Conservation (phyloP, 2,888 invertebrate genomes). For the Neoascia interrupta region DNA sequence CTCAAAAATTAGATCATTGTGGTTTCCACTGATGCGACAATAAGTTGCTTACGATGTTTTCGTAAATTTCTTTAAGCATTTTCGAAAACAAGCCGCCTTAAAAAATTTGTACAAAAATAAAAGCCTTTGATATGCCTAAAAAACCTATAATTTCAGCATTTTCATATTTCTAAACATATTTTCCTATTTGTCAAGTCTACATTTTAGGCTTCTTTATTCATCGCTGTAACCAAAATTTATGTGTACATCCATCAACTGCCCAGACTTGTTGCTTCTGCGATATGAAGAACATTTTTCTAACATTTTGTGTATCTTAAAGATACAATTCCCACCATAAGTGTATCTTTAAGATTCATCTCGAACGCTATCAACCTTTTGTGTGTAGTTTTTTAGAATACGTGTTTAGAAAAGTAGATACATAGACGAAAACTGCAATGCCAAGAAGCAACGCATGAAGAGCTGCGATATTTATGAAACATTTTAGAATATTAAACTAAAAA, state of each 20-base stretch:
- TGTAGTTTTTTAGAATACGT: slow-evolving; percentile 62
- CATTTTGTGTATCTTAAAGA: slow-evolving; percentile 72
- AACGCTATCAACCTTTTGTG: slow-evolving; percentile 30
- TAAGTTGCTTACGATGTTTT: no score
- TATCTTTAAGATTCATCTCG: slow-evolving; percentile 71
- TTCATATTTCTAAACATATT: slow-evolving; percentile 8
- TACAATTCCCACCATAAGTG: slow-evolving; percentile 70
- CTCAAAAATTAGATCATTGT: no score
- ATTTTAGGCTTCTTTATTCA: slow-evolving; percentile 18
- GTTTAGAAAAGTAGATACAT: slow-evolving; percentile 57
- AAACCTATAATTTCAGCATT: neutral
- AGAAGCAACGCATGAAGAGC: slow-evolving; percentile 22
- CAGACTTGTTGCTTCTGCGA: slow-evolving; percentile 79
- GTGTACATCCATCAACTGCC: slow-evolving; percentile 79
- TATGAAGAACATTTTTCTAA: slow-evolving; percentile 36
- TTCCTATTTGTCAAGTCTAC: slow-evolving; percentile 16
- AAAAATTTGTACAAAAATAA: no score
- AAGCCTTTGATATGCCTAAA: no score
- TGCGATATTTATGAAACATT: no score
- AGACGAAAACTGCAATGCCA: neutral
- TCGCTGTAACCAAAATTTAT: slow-evolving; percentile 23
- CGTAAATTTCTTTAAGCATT: no score
- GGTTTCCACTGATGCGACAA: no score
- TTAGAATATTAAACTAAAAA: no score
- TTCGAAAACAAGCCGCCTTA: no score